A percentile compares a stretch with the other conserved stretches of the same genome.
Conservation (phyloP, 1,140 invertebrate species). For the Bilobella aurantiaca region DNA sequence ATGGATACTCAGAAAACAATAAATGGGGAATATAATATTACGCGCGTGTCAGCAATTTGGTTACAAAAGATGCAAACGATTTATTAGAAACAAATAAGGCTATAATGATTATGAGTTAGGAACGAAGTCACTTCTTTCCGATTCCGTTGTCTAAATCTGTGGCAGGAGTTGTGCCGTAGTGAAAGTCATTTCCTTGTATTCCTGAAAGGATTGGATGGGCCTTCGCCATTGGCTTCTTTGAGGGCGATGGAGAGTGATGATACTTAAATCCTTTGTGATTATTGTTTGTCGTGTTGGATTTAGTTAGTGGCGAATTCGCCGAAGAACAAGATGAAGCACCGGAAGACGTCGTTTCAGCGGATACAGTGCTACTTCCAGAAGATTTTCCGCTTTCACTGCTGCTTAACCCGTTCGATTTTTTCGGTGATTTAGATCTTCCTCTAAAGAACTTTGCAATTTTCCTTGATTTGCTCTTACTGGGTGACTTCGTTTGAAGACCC, state of each 20-base stretch:
- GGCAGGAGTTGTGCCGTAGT: conserved; percentile 19
- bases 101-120: background rate
- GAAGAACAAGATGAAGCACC: conserved; percentile 25
- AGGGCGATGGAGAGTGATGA: conserved; percentile 9
- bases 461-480: conserved; percentile 33
- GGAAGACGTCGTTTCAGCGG: conserved; percentile 20
- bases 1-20: too few species aligned
- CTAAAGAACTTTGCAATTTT: conserved; percentile 35
- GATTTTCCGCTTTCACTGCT: conserved; percentile 35
- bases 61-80: too few species aligned
- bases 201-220: background rate
- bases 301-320: conserved; percentile 12
- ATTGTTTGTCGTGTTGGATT: background rate
- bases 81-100: too few species aligned
- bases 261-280: background rate
- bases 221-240: conserved; percentile 21
- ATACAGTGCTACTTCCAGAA: conserved; percentile 17
- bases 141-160: background rate
- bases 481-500: conserved; percentile 25
- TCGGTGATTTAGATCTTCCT: conserved; percentile 30
- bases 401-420: conserved; percentile 16
- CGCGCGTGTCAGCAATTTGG: too few species aligned
- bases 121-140: background rate
- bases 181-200: conserved; percentile 31
- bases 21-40: too few species aligned